Base-by-base conservation (phyloP, 1,140 invertebrate species). In the Drosophila truncata region DNA sequence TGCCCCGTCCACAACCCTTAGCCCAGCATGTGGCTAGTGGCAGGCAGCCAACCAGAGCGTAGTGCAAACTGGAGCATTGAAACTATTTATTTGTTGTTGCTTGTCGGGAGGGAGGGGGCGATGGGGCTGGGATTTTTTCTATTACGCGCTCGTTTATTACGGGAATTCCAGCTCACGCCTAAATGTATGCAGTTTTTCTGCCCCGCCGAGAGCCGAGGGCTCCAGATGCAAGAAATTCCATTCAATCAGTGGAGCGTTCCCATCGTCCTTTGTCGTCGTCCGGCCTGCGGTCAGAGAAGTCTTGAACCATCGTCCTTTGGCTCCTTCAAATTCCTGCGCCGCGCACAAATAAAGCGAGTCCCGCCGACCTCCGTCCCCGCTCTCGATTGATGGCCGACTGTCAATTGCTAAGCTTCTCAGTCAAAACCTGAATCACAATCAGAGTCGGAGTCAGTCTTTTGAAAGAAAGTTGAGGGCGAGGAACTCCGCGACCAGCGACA, bases 121-220 rank as follows among this genome's bases (percentile, higher is more conserved):
- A 18, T 4, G 13, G 46, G 63, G 14, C 42, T 25, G 41, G 31
- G 39, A 27, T 82, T 88, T 87, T 87, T 88, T 90, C 85, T 79
- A 90, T 88, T 88, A 88, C 87, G 74, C 81, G 85, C 85, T 90
- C 85, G 85, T 88, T 88, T 88, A 88, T 88, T 85, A 82, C 82
- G 84, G 66, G 62, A 82, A 86, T 90, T 83, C 72, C 77, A 64
- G 67, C 63, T 64, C 46, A 42, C 85, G 80, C 73, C 78, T 90
- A 73, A 73, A 78, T 60, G 57, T 76, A 81, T 81, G 85, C 81
- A 69, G 57, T 75, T 63, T 66, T 35, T 49, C 31, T 49, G 16
- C 25, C n/a, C 25, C 37, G 49, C 31, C 29, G 33, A 31, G 31
- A 31, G 29, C 13, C 50, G 13, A 33, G 50, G 20, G 31, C 50